Evolutionary conservation across 30 jellyfish, hydroid and myxozoan genomes (phyloP), one percentile per base, ranked within the genome.

Genomic region (Aurelia aurita complex sp. Pacific): DNA sequence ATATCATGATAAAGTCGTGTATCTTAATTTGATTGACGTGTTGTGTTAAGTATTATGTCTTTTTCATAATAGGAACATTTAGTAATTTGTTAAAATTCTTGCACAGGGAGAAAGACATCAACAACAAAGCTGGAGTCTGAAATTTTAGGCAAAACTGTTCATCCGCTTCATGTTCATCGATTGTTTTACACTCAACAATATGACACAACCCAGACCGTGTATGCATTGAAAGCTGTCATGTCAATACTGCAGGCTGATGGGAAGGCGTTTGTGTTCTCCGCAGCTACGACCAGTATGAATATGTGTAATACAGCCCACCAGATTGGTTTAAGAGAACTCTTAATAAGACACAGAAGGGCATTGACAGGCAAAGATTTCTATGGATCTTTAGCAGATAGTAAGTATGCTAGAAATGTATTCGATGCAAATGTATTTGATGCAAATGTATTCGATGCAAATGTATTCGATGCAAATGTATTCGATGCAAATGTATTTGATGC

Each of bases 231-330:
- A 40, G 68, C 92, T n/a, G 46, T 87, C 42, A 34, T 73, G 83
- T 54, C 87, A 35, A 83, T 92, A 16, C 74, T 92, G 67, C 74
- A 81, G 29, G 76, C 87, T 2, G 93, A 92, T 59, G 98, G 98
- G 52, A 83, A 96, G 43, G 91, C 89, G 65, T 92, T 92, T 67
- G 88, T 92, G 12, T 92, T 97, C 74, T 79, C 98, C 29, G 96
- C 98, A 10, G 94, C 97, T 32, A 92, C 97, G 34, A 77, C 97
- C 29, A 92, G 98, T 73, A 88, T 92, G 97, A 92, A 79, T 77
- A 86, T 92, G 83, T 86, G 98, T 64, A 82, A 80, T 76, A 87
- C 98, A 32, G 97, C 96, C 16, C 98, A 92, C 74, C 98, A 92
- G 85, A 59, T 88, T 18, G 79, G 82, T 2, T 70, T 92, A 8